Conservation (phyloP, 2,797 vertebrate genomes). For the Phoebastria nigripes region DNA sequence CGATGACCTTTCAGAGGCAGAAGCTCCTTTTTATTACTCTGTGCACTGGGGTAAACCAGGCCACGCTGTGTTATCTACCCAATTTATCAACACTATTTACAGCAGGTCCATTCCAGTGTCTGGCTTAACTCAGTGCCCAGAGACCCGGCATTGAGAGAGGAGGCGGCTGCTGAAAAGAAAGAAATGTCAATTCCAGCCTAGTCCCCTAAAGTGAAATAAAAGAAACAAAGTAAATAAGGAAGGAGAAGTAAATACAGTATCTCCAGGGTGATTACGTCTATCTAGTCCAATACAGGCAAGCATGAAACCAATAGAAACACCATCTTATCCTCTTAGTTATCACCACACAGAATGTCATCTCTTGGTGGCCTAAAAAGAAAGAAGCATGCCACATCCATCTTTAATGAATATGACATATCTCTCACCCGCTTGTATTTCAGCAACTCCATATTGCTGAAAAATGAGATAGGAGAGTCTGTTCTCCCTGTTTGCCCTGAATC, state of each 20-base stretch:
- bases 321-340: slow-evolving; percentile 26
- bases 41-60: slow-evolving; percentile 61
- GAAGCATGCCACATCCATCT: not conserved
- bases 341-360: slow-evolving; percentile 22
- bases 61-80: slow-evolving; percentile 62
- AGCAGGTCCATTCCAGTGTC: slow-evolving; percentile 59
- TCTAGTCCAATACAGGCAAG: slow-evolving; percentile 23
- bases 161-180: slow-evolving; percentile 35
- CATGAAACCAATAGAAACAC: slow-evolving; percentile 21
- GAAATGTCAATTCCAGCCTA: slow-evolving; percentile 66
- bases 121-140: slow-evolving; percentile 65
- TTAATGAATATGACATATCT: not conserved
- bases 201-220: slow-evolving; percentile 65
- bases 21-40: slow-evolving; percentile 64
- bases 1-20: slow-evolving; percentile 58
- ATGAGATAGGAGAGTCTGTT: not conserved
- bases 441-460: not conserved
- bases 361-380: slow-evolving; percentile 20
- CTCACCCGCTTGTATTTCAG: not conserved
- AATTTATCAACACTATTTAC: slow-evolving; percentile 72
- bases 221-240: slow-evolving; percentile 63
- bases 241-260: slow-evolving; percentile 56
- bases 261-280: slow-evolving; percentile 40
- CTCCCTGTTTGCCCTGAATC: not conserved
- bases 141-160: slow-evolving; percentile 48